Conservation (phyloP, 2,888 invertebrate species). For the Allygus modestus region DNA sequence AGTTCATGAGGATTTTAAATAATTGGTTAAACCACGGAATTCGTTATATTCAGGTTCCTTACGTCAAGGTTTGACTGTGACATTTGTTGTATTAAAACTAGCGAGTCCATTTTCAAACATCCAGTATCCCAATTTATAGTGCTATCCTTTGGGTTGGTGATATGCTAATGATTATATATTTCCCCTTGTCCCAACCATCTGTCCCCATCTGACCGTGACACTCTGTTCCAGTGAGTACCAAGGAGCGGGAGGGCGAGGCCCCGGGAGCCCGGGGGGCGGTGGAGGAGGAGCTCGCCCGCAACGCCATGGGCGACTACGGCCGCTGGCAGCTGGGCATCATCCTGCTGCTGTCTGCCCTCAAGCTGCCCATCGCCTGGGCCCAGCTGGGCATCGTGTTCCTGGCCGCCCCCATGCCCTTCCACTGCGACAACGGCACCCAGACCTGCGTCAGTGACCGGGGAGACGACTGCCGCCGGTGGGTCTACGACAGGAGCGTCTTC, state of each 20-base stretch:
- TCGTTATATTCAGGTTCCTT: no score
- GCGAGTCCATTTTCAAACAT: no score
- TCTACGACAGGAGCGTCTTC: constrained; percentile 82
- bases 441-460: constrained; percentile 65
- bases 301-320: constrained; percentile 84
- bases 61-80: no score
- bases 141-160: no score
- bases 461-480: constrained; percentile 72
- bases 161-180: no score
- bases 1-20: no score
- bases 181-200: no score
- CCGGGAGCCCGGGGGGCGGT: constrained; percentile 74
- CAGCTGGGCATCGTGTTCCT: constrained; percentile 88
- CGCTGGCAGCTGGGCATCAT: constrained; percentile 87
- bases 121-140: no score
- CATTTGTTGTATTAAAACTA: no score
- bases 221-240: constrained; percentile 44
- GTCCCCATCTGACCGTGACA: no score
- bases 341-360: constrained; percentile 82
- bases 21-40: no score
- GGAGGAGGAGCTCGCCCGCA: constrained; percentile 82
- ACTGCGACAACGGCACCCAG: constrained; percentile 74
- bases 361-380: constrained; percentile 90
- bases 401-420: constrained; percentile 81
- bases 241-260: constrained; percentile 22